phyloP scores from a whole-genome alignment of 1,140 invertebrate species.

The Zaprionus ghesquierei region DNA sequence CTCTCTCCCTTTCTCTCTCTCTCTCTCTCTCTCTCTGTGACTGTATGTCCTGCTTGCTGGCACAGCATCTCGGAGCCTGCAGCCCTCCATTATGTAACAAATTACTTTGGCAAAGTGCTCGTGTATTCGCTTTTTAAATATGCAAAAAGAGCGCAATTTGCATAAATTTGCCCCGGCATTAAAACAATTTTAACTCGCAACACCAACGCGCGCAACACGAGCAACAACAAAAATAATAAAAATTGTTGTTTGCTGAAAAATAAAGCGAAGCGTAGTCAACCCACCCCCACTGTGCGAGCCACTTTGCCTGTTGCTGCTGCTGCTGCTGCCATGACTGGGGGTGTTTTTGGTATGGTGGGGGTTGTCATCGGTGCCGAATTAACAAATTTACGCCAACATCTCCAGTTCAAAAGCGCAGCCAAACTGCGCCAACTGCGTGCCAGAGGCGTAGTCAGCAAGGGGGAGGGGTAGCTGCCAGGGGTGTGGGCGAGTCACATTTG shows the following conservation, averaged over 20 bases:
- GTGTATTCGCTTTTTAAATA: slow-evolving; percentile 83
- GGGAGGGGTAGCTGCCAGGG: neutral
- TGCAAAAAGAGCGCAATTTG: slow-evolving; percentile 83
- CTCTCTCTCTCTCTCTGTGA: neutral
- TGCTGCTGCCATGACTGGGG: too few species aligned
- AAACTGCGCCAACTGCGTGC: slow-evolving; percentile 13
- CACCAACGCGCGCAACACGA: slow-evolving; percentile 61
- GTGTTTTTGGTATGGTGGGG: slow-evolving; percentile 34
- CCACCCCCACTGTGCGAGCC: slow-evolving; percentile 6
- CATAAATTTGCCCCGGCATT: slow-evolving; percentile 82
- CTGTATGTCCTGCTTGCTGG: neutral
- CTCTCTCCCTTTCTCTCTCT: slow-evolving; percentile 3
- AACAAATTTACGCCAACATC: slow-evolving; percentile 82
- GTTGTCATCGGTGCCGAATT: slow-evolving; percentile 81
- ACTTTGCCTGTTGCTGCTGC: slow-evolving; percentile 60
- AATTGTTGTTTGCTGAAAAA: slow-evolving; percentile 24
- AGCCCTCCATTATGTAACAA: slow-evolving; percentile 75
- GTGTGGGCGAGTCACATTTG: slow-evolving; percentile 57
- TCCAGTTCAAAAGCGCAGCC: slow-evolving; percentile 59
- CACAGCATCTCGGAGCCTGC: slow-evolving; percentile 10
- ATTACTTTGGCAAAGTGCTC: slow-evolving; percentile 82
- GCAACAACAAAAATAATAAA: neutral
- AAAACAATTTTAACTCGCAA: slow-evolving; percentile 82
- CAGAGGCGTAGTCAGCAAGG: neutral
- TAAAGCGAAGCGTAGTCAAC: neutral